Base-by-base conservation (phyloP, 2,797 vertebrate species). In the Crypturellus tataupa region DNA sequence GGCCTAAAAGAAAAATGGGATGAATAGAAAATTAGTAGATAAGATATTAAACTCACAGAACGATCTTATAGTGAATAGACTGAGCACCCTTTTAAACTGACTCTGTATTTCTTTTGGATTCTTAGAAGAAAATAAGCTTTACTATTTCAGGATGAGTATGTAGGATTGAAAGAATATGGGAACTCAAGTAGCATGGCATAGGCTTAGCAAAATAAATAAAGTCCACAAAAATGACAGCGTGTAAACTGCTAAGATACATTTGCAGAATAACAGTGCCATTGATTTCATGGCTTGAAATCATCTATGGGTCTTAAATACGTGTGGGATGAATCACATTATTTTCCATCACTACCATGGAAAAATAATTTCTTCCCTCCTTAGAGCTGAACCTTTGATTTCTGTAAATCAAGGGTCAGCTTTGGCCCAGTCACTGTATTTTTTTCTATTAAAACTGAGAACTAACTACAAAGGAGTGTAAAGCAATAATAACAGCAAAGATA, bases 401-500 rank as follows among this genome's bases (percentile, higher is more conserved):
- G 51, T 31, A 92, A 47, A 86, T 56, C 42, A 8, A 15, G 31
- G 47, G 53, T 89, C 53, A 5, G 2, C 51, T 29, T 21, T 93
- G 64, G 72, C 51, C 63, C 40, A 86, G 62, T 82, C 40, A 4
- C 31, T 65, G 72, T 24, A n/a, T 8, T 60, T 12, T 51, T 14
- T 51, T 29, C 68, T 71, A 37, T 55, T 77, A 80, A 35, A 65
- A 71, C 44, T 82, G 73, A 49, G 44, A 18, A 77, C 56, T 59
- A 78, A n/a, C 33, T 49, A n/a, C 20, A 46, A 80, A 88, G 59
- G 35, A 81, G 18, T 27, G 29, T 20, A 67, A 59, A 89, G 31
- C 72, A 91, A 47, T 94, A 85, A 60, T 23, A 71, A 80, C 94
- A 89, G 60, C 64, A 79, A 9, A 23, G 63, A 24, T 51, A 78